Conservation (phyloP, 2,113 vertebrate genomes). For the Diadophis punctatus region DNA sequence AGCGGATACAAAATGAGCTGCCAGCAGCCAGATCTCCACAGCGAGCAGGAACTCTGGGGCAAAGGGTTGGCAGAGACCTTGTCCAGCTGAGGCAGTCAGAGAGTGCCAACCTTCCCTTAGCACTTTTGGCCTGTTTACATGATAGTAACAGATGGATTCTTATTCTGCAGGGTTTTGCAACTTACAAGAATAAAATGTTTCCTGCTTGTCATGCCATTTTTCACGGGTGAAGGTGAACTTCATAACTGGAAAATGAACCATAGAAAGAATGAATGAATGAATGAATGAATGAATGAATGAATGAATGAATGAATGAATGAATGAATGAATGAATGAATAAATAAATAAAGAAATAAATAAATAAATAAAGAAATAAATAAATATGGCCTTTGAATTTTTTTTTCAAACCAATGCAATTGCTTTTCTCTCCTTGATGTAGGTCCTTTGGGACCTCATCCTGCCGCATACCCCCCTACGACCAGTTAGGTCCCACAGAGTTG, state of each 20-base stretch:
- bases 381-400: background rate
- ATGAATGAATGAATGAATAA: too few species aligned
- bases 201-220: constrained; percentile 36
- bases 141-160: constrained; percentile 40
- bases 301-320: too few species aligned
- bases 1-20: background rate
- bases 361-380: too few species aligned
- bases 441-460: too few species aligned
- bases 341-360: too few species aligned
- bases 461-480: too few species aligned
- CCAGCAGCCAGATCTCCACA: constrained; percentile 20
- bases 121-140: constrained; percentile 42
- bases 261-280: too few species aligned
- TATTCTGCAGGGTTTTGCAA: constrained; percentile 52
- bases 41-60: constrained; percentile 11
- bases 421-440: background rate
- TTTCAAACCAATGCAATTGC: background rate
- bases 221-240: constrained; percentile 41
- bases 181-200: constrained; percentile 28
- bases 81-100: background rate
- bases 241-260: constrained; percentile 12
- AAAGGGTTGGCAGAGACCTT: background rate
- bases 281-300: too few species aligned
- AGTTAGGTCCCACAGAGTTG: too few species aligned
- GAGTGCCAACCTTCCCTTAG: constrained; percentile 20